Conservation (phyloP, 2,888 invertebrate genomes). For the Volucella inflata region DNA sequence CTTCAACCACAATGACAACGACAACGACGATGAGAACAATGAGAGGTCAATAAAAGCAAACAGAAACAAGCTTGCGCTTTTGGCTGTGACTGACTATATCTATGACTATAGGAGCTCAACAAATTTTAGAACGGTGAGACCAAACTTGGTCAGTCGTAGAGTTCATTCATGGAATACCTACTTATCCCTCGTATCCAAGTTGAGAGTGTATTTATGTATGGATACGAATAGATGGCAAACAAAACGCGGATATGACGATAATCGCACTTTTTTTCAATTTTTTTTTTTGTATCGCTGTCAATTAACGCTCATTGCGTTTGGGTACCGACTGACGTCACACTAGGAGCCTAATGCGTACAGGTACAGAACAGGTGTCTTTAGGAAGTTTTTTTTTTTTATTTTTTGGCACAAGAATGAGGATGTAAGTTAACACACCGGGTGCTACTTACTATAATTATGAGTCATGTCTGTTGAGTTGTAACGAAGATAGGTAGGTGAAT, state of each 20-base stretch:
- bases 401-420: too few species aligned
- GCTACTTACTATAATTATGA: too few species aligned
- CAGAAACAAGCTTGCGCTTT: background rate
- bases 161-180: conserved; percentile 44
- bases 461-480: too few species aligned
- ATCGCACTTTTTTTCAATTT: conserved; percentile 10
- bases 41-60: conserved; percentile 12
- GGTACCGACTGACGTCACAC: conserved; percentile 21
- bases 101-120: too few species aligned
- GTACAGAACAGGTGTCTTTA: too few species aligned
- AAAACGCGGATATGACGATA: conserved; percentile 58
- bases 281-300: background rate
- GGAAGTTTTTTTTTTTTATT: too few species aligned
- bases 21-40: conserved; percentile 7
- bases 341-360: background rate
- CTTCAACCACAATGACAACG: background rate
- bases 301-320: background rate
- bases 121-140: background rate
- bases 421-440: too few species aligned
- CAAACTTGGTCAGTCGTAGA: conserved; percentile 1
- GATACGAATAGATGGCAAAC: background rate
- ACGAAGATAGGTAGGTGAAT: too few species aligned
- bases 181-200: background rate
- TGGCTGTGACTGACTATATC: background rate
- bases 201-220: too few species aligned